Evolutionary conservation across 1,140 invertebrate species (phyloP).

Genomic region (Cephus cinctus): DNA sequence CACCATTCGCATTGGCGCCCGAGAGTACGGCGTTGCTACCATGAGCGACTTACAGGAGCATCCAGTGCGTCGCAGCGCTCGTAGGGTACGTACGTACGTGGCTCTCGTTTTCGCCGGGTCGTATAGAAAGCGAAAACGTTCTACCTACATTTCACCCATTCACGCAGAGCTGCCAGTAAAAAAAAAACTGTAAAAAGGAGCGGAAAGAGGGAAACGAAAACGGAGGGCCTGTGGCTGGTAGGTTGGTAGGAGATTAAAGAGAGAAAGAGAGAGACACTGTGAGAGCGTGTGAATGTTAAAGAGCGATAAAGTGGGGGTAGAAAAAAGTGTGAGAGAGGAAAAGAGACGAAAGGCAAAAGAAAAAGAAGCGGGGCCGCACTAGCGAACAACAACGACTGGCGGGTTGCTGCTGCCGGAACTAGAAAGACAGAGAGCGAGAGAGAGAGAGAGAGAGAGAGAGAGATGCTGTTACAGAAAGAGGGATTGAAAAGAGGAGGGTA

Average conservation of each 20-base stretch:
- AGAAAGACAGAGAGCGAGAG: conserved; percentile 20
- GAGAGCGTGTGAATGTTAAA: conserved; percentile 9
- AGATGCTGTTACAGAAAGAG: conserved; percentile 9
- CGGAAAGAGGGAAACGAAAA: conserved; percentile 30
- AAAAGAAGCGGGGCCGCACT: too few species aligned
- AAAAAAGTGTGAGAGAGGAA: conserved; percentile 7
- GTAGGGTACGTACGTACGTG: too few species aligned
- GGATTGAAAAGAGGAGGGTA: conserved; percentile 14
- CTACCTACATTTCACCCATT: conserved; percentile 57
- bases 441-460: conserved; percentile 13
- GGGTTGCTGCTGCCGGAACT: conserved; percentile 2
- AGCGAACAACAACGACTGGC: too few species aligned
- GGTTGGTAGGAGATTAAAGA: conserved; percentile 17
- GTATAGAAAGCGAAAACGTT: conserved; percentile 55
- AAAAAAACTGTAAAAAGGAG: conserved; percentile 6
- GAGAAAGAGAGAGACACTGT: conserved; percentile 8
- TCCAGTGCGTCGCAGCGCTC: too few species aligned
- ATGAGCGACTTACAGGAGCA: too few species aligned
- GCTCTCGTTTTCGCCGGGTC: conserved; percentile 54
- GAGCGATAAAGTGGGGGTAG: conserved; percentile 16
- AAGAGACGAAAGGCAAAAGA: conserved; percentile 11
- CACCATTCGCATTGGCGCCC: too few species aligned
- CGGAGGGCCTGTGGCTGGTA: conserved; percentile 31
- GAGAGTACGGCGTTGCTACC: too few species aligned
- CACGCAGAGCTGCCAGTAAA: conserved; percentile 37